Evolutionary conservation across 2,113 vertebrate species (phyloP).

Genomic region (Oenanthe melanoleuca): DNA sequence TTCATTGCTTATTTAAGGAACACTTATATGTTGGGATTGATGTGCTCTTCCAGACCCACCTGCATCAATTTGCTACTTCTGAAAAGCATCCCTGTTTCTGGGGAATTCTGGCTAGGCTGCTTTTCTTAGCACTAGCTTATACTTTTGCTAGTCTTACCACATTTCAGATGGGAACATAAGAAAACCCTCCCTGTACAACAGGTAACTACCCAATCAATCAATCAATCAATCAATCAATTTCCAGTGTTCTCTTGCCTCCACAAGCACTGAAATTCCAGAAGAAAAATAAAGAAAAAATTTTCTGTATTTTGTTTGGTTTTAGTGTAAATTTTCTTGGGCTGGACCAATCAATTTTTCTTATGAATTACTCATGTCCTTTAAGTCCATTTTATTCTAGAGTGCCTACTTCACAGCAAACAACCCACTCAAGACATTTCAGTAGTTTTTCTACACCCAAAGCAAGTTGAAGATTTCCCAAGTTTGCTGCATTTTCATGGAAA

Average conservation of each 20-base stretch:
- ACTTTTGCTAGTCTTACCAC: neutral
- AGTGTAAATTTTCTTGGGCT: constrained; percentile 17
- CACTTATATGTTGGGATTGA: neutral
- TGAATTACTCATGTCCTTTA: neutral
- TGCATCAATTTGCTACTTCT: neutral
- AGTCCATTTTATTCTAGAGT: neutral
- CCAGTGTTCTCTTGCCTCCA: neutral
- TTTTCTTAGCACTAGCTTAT: neutral
- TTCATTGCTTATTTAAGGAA: neutral
- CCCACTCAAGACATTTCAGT: neutral
- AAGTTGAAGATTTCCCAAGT: neutral
- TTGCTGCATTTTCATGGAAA: neutral
- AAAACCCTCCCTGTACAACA: neutral
- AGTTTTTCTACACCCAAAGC: neutral
- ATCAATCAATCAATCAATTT: constrained; percentile 12
- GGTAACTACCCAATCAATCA: neutral
- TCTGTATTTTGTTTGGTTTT: constrained; percentile 23
- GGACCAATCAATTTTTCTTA: constrained; percentile 24
- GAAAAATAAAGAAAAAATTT: neutral
- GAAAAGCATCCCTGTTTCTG: neutral
- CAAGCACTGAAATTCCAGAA: neutral
- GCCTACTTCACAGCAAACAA: neutral
- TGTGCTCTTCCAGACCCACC: neutral
- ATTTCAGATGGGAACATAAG: neutral
- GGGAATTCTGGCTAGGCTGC: neutral